phyloP scores from a whole-genome alignment of 2,888 invertebrate species.

The Tetanocera ferruginea region DNA sequence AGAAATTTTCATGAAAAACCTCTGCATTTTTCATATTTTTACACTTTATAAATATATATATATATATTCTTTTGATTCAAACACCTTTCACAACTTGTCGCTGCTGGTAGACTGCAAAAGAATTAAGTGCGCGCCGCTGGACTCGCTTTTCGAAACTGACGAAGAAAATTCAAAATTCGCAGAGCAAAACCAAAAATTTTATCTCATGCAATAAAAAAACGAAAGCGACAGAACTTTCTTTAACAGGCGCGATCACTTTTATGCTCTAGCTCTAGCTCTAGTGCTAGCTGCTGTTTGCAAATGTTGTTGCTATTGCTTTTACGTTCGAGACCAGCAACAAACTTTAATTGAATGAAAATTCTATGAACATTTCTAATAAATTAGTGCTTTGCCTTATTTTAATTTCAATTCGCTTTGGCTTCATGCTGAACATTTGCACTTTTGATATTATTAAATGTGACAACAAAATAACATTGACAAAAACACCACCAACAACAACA shows the following conservation, averaged over 20 bases:
- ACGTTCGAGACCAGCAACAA: slow-evolving; percentile 49
- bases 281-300: not conserved
- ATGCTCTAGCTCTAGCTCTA: not conserved
- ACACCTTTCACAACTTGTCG: not conserved
- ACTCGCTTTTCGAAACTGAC: slow-evolving; percentile 30
- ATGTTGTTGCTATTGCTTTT: not conserved
- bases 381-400: not conserved
- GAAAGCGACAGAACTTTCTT: not conserved
- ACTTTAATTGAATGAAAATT: slow-evolving; percentile 54
- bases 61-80: too few species aligned
- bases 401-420: not conserved
- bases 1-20: not conserved
- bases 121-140: not conserved
- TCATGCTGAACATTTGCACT: not conserved
- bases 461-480: not conserved
- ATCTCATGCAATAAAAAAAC: not conserved
- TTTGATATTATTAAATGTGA: slow-evolving; percentile 8
- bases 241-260: slow-evolving; percentile 9
- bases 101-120: not conserved
- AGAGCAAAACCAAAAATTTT: not conserved
- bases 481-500: not conserved
- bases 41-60: not conserved
- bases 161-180: slow-evolving; percentile 7
- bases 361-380: not conserved
- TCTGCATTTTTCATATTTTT: not conserved